Base-by-base conservation (phyloP, 2,888 invertebrate genomes). In the Napeogenes inachia region DNA sequence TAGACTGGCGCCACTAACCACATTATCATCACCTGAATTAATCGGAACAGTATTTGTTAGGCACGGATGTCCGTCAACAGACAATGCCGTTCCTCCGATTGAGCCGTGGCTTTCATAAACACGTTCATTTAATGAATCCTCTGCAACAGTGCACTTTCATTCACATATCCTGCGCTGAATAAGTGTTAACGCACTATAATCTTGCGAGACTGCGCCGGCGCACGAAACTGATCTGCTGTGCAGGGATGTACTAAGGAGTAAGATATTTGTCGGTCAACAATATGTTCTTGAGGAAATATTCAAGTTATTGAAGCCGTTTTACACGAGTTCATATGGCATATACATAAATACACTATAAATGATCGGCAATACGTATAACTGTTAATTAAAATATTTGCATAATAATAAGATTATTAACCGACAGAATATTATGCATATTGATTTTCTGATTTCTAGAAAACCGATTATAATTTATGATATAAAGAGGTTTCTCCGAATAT, bases 141-240 rank as follows among this genome's bases (percentile, higher is more conserved):
- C 61, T 70, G 73, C 75, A 72, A 66, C 71, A 72, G 64, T 80
- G 82, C 81, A 82, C 82, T 85, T 82, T 82, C 82, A 86, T 85
- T 84, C 80, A 82, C 66, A 65, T 68, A 64, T 72, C 71, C 71
- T 73, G 70, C 63, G 64, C 70, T 78, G 75, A 81, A 79, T 79
- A 76, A 77, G 75, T 78, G 82, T 77, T 84, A 87, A 88, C 78
- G 88, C 79, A 84, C 87, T 84, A 68, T 89, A 89, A 89, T 88
- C 88, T 81, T 73, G 70, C 73, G 79, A 80, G 81, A 78, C 82
- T 70, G 65, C 67, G 68, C 61, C 60, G 50, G 75, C 79, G 76
- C 88, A 87, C 89, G 88, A 76, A 79, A 65, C 53, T 56, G 30
- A 13, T 45, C 21, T 54, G 13, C 56, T 13, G 13, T n/a, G n/a